A percentile compares a stretch with the other conserved stretches of the same genome.
These are phyloP conservation scores for Phoenicopterus ruber DNA, from an alignment of 2,113 vertebrate genomes.

Conservation along the genomic window DNA sequence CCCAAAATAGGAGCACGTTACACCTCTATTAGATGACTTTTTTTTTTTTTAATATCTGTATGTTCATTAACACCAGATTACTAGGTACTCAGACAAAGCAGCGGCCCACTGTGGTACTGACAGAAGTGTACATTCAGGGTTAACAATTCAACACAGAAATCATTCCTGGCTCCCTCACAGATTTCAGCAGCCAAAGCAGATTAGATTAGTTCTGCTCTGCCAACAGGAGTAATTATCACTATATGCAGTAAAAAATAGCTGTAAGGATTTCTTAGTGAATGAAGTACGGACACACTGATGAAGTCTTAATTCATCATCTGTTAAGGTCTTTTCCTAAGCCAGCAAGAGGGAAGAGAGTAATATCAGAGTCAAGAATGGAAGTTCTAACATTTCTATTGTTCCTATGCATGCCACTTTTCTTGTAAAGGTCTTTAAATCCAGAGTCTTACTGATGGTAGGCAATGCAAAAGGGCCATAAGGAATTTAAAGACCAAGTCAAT, in stretches of 20 bases:
- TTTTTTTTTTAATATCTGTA: not conserved
- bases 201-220: slow-evolving; percentile 60
- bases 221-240: slow-evolving; percentile 59
- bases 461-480: not conserved
- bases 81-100: not conserved
- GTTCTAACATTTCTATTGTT: not conserved
- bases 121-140: not conserved
- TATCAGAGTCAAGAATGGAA: not conserved
- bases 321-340: not conserved
- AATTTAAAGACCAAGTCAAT: not conserved
- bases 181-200: slow-evolving; percentile 43
- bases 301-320: slow-evolving; percentile 40
- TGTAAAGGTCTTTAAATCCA: not conserved
- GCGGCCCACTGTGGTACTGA: not conserved
- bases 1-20: not conserved
- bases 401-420: not conserved
- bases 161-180: slow-evolving; percentile 4
- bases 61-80: not conserved
- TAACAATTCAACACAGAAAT: slow-evolving; percentile 15
- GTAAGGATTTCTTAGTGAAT: slow-evolving; percentile 20
- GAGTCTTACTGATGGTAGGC: not conserved
- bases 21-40: not conserved
- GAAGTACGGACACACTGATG: not conserved
- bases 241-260: slow-evolving; percentile 43
- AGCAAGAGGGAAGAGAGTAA: not conserved